Evolutionary conservation across 1,140 invertebrate genomes (phyloP), one percentile per base, ranked within the genome.

Genomic region (Eumeta japonica): DNA sequence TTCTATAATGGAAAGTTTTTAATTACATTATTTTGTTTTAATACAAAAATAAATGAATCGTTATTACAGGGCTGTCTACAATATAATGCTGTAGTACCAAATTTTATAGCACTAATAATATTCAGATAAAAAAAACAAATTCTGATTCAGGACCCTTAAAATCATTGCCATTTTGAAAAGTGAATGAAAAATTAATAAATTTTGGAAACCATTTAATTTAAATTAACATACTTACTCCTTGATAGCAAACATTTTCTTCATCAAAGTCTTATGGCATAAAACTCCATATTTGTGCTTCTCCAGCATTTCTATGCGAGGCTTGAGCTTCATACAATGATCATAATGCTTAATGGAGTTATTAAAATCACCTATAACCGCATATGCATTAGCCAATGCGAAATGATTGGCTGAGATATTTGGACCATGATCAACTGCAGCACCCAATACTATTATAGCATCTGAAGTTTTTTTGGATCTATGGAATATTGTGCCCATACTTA

Each of bases 401-500:
- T 92, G 87, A 45, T 84, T 85, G 14, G 85, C 80, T 28, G 86
- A 79, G 52, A 85, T 81, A 17, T 78, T 67, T 5, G 85, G 84
- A 7, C 85, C 83, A 55, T 92, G 84, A 55, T 92, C 88, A 16
- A 92, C 79, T 1, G 91, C 89, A 16, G 86, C 83, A 48, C 86
- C 84, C 0, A 93, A 76, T 33, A 94, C 76, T 39, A 89, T 81
- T 10, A 87, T 84, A 5, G 90, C 90, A 67, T 94, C 90, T 43
- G 83, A 82, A 9, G 83, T 82, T 45, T 82, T 77, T 32, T 82
- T 81, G 33, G 84, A 80, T 20, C 86, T 81, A 49, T 91, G 89
- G 3, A 94, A 75, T 52, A 93, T 83, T 29, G 87, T 88, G n/a
- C 88, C 90, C 47, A 92, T 65, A 52, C 85, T 90, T 12, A 91